Base-by-base conservation (phyloP, 2,113 vertebrate species). In the Actinemys pallida region DNA sequence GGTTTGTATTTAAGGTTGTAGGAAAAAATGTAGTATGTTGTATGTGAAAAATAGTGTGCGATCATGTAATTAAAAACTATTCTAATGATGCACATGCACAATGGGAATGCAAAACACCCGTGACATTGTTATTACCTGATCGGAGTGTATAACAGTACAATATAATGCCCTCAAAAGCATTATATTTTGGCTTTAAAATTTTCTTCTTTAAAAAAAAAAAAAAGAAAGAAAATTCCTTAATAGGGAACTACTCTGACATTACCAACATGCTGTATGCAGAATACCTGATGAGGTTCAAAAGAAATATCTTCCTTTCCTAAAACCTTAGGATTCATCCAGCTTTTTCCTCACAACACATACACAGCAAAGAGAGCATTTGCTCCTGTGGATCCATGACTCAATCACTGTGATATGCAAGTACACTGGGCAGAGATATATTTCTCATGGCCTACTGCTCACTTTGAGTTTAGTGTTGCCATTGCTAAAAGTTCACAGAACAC, bases 251-350 rank as follows among this genome's bases (percentile, higher is more conserved):
- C 25, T 78, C 10, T 24, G 42, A 16, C 13, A 78, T 47, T 78
- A 78, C 75, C 42, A 78, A 25, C 25, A 47, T 39, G 65, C 9
- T 39, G 35, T 72, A n/a, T 22, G 4, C 10, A 10, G 65, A 72
- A 72, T 12, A n/a, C 1, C 0, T 0, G 0, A n/a, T 39, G 42
- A 35, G 35, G 86, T 3, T 24, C 0, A 0, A 25, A 83, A 50
- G 31, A 56, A 53, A 14, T 1, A 1, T 29, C 25, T 47, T 54
- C 84, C 47, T 12, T n/a, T 76, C 52, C 69, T 88, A 62, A 13
- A 31, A 65, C 72, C 1, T 4, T 3, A 45, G 49, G 39, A 39
- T 75, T 53, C 52, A 24, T 1, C 19, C 19, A 65, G 42, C 56
- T 83, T 25, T 76, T 9, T 52, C 52, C 75, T 75, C 2, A 5